These are phyloP conservation scores for Antitype chi DNA, from an alignment of 2,888 invertebrate genomes.

Conservation along the genomic window DNA sequence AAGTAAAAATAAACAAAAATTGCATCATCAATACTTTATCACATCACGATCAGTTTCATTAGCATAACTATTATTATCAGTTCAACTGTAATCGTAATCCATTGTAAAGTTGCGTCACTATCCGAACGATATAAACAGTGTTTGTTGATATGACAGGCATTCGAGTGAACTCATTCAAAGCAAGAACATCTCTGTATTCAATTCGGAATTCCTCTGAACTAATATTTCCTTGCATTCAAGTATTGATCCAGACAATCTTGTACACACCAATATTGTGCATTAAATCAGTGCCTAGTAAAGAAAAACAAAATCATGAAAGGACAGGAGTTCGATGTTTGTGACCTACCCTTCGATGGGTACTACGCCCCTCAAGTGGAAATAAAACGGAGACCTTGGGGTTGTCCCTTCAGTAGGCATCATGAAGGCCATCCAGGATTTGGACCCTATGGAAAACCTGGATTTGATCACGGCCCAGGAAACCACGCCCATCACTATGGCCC, in stretches of 20 bases:
- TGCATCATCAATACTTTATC: no score
- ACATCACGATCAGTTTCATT: constrained; percentile 19
- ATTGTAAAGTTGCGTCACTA: constrained; percentile 13
- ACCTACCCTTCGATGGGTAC: constrained; percentile 46
- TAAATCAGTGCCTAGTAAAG: neutral
- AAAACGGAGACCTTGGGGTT: constrained; percentile 25
- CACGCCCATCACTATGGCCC: neutral
- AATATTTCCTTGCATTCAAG: neutral
- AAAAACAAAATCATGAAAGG: constrained; percentile 16
- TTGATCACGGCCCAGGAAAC: constrained; percentile 1
- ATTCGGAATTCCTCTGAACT: neutral
- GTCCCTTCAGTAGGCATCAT: constrained; percentile 7
- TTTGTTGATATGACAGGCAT: neutral
- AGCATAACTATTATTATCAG: constrained; percentile 7
- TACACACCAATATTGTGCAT: neutral
- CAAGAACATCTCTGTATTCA: constrained; percentile 13
- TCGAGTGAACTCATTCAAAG: constrained; percentile 23
- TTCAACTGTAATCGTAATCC: neutral
- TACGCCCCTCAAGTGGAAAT: constrained; percentile 19
- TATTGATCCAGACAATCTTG: neutral
- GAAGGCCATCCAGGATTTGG: constrained; percentile 2
- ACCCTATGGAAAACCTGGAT: constrained; percentile 32
- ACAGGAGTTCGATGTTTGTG: constrained; percentile 35
- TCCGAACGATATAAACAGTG: constrained; percentile 13
- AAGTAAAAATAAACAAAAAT: no score